Evolutionary conservation across 2,888 invertebrate genomes (phyloP).

Genomic region (Trimorus sp.): DNA sequence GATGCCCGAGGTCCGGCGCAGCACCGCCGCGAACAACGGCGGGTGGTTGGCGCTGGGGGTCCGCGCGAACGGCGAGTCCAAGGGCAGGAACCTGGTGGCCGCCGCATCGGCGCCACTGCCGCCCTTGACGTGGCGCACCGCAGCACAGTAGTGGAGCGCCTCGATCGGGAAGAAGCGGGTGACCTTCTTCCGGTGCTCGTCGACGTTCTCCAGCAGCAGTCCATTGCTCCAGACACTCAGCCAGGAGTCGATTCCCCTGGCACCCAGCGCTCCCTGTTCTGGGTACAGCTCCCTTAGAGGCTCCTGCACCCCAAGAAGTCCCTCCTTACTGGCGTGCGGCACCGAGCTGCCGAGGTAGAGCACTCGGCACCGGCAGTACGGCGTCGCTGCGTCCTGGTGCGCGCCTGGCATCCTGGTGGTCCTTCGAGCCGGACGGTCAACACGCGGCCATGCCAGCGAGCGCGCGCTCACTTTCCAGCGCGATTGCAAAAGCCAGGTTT

Average conservation of each 20-base stretch:
- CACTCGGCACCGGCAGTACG: conserved; percentile 97
- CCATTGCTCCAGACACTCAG: conserved; percentile 99
- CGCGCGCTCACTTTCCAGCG: conserved; percentile 53
- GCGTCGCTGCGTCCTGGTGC: conserved; percentile 90
- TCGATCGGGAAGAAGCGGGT: conserved; percentile 98
- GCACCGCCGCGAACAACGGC: conserved; percentile 97
- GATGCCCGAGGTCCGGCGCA: conserved; percentile 97
- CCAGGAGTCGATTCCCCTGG: conserved; percentile 97
- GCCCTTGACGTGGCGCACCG: conserved; percentile 91
- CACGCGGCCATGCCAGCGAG: conserved; percentile 33
- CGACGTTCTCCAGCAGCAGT: conserved; percentile 96
- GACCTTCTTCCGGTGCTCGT: conserved; percentile 96
- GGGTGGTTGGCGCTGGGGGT: conserved; percentile 96
- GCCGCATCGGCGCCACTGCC: conserved; percentile 82
- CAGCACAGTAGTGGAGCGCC: conserved; percentile 97
- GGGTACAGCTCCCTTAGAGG: conserved; percentile 98
- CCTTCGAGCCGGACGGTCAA: conserved; percentile 1
- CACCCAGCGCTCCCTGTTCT: conserved; percentile 93
- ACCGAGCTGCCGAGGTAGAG: conserved; percentile 98
- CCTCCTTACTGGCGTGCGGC: conserved; percentile 98
- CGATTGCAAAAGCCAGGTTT: conserved; percentile 61
- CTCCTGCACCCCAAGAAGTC: conserved; percentile 98
- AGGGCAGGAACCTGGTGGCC: conserved; percentile 93
- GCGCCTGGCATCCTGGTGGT: conserved; percentile 76
- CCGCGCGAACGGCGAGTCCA: conserved; percentile 98